Conservation (phyloP, 2,797 vertebrate genomes). For the Pseudotriccus pelzelni region DNA sequence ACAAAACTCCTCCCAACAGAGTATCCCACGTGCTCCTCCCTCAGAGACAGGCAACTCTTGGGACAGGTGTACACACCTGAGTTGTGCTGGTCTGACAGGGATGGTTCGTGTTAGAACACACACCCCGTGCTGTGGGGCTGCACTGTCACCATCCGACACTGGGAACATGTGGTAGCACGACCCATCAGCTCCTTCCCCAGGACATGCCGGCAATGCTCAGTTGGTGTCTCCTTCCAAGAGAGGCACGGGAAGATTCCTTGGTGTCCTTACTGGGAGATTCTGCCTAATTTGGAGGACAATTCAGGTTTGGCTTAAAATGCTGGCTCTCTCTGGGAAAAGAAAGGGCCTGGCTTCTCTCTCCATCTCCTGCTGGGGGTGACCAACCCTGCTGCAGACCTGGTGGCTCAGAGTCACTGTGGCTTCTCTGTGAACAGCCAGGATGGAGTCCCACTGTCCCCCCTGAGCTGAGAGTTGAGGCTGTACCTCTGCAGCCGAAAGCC, state of each 20-base stretch:
- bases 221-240: not conserved
- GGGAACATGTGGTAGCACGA: not conserved
- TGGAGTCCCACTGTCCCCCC: no score
- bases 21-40: fast-evolving
- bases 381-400: not conserved
- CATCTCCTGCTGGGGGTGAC: not conserved
- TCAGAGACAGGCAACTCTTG: not conserved
- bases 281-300: not conserved
- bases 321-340: not conserved
- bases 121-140: fast-evolving
- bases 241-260: no score
- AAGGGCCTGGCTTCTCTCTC: not conserved
- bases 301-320: not conserved
- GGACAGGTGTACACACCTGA: fast-evolving
- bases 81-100: not conserved
- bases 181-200: not conserved
- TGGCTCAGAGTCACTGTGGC: not conserved
- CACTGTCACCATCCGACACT: fast-evolving
- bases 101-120: not conserved
- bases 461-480: fast-evolving
- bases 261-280: not conserved
- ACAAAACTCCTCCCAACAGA: not conserved
- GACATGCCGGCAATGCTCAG: fast-evolving
- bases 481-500: not conserved
- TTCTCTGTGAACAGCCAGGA: not conserved